Conservation (phyloP, 35 echinoderm and acorn worm genomes). For the Hemicentrotus pulcherrimus region DNA sequence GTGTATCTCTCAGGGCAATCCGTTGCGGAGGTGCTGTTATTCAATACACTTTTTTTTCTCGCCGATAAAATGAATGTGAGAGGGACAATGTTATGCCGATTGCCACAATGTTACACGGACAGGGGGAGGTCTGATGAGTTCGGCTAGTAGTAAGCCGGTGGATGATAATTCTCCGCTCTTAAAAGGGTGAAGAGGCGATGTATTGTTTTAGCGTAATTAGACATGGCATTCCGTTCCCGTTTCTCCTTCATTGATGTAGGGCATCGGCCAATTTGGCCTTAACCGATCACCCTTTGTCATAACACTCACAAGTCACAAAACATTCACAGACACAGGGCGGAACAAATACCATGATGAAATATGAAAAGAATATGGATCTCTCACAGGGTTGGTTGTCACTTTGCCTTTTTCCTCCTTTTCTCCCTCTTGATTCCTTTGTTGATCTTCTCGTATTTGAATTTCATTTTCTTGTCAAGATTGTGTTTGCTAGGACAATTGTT, state of each 20-base stretch:
- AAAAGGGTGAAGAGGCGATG: conserved; percentile 3
- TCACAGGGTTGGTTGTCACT: background rate
- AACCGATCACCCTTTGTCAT: background rate
- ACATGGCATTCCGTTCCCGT: background rate
- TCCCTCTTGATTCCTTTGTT: background rate
- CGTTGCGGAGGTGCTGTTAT: conserved; percentile 10
- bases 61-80: conserved; percentile 1
- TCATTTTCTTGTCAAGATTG: conserved; percentile 29
- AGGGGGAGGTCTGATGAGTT: background rate
- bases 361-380: background rate
- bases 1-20: background rate
- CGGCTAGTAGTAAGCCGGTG: background rate
- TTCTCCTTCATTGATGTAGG: background rate
- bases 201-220: conserved; percentile 19
- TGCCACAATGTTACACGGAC: background rate
- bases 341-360: background rate
- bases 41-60: conserved; percentile 39
- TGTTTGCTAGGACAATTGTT: conserved; percentile 25
- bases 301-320: background rate
- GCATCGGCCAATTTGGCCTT: background rate
- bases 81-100: background rate
- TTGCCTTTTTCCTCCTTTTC: background rate
- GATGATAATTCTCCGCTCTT: background rate
- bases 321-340: background rate
- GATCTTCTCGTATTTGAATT: conserved; percentile 45